Conservation (phyloP, 1,140 invertebrate genomes). For the Panulirus ornatus region DNA sequence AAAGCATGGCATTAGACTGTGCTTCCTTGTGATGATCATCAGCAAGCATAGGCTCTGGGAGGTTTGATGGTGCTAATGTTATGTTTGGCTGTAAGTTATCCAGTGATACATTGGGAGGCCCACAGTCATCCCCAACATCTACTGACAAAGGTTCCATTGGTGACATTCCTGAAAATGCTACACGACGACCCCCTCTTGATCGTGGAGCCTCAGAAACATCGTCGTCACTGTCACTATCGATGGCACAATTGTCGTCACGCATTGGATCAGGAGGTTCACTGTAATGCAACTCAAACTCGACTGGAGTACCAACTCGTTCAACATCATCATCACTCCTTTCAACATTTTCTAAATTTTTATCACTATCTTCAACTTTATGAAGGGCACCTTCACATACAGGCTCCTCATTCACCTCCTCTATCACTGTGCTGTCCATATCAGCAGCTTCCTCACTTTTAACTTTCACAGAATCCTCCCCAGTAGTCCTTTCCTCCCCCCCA, state of each 20-base stretch:
- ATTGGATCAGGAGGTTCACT: slow-evolving; percentile 70
- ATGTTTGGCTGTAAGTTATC: slow-evolving; percentile 63
- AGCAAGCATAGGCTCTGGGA: slow-evolving; percentile 47
- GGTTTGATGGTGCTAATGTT: slow-evolving; percentile 48
- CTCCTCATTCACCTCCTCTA: slow-evolving; percentile 17
- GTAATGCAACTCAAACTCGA: slow-evolving; percentile 69
- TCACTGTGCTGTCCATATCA: slow-evolving; percentile 36
- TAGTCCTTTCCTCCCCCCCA: slow-evolving; percentile 46
- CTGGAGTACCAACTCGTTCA: slow-evolving; percentile 55
- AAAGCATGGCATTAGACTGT: slow-evolving; percentile 55
- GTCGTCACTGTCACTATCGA: slow-evolving; percentile 74
- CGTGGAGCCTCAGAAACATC: slow-evolving; percentile 49
- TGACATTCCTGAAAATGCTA: slow-evolving; percentile 62
- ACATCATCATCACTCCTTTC: slow-evolving; percentile 19
- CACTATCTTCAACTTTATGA: not conserved
- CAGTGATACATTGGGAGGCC: slow-evolving; percentile 51
- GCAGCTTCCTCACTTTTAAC: slow-evolving; percentile 7
- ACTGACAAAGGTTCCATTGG: slow-evolving; percentile 65
- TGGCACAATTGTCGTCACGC: slow-evolving; percentile 73
- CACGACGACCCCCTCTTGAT: slow-evolving; percentile 47
- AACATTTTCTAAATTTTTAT: not conserved
- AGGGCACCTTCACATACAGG: not conserved
- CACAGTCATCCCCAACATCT: slow-evolving; percentile 56
- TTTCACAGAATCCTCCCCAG: not conserved
- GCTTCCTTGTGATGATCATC: slow-evolving; percentile 48